These are phyloP conservation scores for Andrena trimmerana DNA, from an alignment of 2,888 invertebrate genomes.

Conservation along the genomic window DNA sequence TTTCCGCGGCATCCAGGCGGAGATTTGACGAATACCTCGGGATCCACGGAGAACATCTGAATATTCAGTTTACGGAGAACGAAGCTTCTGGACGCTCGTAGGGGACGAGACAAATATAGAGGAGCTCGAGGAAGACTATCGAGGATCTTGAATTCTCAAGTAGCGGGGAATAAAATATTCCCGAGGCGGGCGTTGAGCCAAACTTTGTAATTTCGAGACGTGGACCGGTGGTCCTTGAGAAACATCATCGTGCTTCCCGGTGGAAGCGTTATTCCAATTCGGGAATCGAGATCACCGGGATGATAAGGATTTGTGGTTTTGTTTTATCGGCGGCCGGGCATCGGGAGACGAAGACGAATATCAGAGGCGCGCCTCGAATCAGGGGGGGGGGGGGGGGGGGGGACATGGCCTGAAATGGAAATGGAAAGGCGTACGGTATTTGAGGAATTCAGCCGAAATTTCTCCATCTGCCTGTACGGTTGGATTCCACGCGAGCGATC, in stretches of 20 bases:
- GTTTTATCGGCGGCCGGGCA: conserved; percentile 22
- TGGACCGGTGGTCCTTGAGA: not conserved
- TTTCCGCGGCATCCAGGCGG: not conserved
- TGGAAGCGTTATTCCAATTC: conserved; percentile 1
- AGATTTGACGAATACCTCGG: not conserved
- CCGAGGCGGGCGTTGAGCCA: conserved; percentile 3
- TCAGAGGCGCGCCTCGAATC: not conserved
- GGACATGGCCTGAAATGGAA: not conserved
- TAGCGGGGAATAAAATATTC: conserved; percentile 14
- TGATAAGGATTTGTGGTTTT: conserved; percentile 22
- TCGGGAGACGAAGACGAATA: conserved; percentile 33
- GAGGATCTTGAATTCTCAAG: conserved; percentile 36
- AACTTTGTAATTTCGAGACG: conserved; percentile 30
- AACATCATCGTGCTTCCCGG: not conserved
- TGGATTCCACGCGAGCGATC: conserved; percentile 26
- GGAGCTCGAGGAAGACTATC: conserved; percentile 2
- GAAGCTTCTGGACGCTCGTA: not conserved
- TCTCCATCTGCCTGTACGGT: conserved; percentile 41
- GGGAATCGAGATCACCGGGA: conserved; percentile 31
- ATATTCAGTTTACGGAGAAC: not conserved
- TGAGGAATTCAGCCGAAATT: conserved; percentile 46
- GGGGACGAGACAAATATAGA: not conserved
- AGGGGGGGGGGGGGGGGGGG: too few species aligned
- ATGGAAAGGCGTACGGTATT: conserved; percentile 21
- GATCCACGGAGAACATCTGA: not conserved